These are phyloP conservation scores for Aphaenogaster floridana DNA, from an alignment of 1,140 invertebrate species.

Conservation along the genomic window DNA sequence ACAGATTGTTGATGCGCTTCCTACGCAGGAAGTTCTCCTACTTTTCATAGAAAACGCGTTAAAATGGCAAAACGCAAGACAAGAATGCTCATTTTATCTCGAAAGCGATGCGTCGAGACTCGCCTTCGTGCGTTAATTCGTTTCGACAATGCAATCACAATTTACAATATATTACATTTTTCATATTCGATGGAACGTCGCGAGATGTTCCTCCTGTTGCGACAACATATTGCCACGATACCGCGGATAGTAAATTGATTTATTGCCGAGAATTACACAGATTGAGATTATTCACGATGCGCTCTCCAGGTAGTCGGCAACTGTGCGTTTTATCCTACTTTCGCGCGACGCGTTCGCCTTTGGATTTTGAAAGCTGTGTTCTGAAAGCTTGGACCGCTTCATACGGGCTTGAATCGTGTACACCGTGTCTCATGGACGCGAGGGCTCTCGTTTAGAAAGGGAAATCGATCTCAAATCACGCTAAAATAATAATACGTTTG, in stretches of 20 bases:
- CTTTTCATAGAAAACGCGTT: background rate
- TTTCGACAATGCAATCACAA: background rate
- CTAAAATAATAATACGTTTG: slow-evolving; percentile 29
- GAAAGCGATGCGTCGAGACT: background rate
- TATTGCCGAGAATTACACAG: background rate
- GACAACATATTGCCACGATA: background rate
- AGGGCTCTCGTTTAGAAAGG: slow-evolving; percentile 26
- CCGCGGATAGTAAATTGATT: background rate
- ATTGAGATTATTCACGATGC: background rate
- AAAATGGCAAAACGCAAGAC: background rate
- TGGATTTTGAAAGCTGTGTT: background rate
- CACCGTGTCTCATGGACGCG: slow-evolving; percentile 4
- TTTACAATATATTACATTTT: background rate
- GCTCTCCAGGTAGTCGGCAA: background rate
- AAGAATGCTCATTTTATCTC: background rate
- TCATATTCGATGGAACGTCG: background rate
- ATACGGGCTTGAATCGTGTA: slow-evolving; percentile 69
- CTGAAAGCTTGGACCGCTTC: slow-evolving; percentile 73
- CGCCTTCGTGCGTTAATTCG: background rate
- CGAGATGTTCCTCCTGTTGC: background rate
- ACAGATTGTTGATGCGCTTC: background rate
- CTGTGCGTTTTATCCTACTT: slow-evolving; percentile 5
- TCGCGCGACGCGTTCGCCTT: background rate
- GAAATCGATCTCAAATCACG: slow-evolving; percentile 53
- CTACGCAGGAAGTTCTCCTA: background rate